These are phyloP conservation scores for Dione juno DNA, from an alignment of 2,888 invertebrate species.

Conservation along the genomic window DNA sequence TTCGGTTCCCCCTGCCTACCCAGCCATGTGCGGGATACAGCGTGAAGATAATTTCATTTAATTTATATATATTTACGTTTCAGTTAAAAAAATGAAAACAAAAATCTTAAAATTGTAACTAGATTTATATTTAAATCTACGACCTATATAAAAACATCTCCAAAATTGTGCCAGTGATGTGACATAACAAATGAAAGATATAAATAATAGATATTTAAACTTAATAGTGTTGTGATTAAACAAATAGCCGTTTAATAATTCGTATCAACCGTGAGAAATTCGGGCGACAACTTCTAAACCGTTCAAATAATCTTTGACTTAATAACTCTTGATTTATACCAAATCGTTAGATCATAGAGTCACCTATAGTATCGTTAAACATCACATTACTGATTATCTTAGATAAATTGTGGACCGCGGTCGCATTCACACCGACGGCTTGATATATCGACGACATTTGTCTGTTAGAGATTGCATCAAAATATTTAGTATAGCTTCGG, in stretches of 20 bases:
- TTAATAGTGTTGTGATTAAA: slow-evolving; percentile 31
- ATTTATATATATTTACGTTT: no score
- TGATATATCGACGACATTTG: slow-evolving; percentile 81
- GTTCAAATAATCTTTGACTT: slow-evolving; percentile 35
- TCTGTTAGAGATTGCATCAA: slow-evolving; percentile 79
- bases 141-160: no score
- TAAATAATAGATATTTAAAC: no score
- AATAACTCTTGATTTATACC: slow-evolving; percentile 48
- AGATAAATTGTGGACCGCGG: slow-evolving; percentile 69
- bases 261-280: slow-evolving; percentile 41
- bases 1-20: no score
- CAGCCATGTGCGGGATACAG: no score
- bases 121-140: no score
- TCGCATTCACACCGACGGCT: slow-evolving; percentile 57
- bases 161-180: not conserved
- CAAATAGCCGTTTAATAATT: slow-evolving; percentile 22
- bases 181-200: not conserved
- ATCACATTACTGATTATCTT: slow-evolving; percentile 75
- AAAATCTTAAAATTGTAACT: no score
- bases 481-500: slow-evolving; percentile 75
- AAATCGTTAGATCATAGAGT: slow-evolving; percentile 63
- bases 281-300: slow-evolving; percentile 30
- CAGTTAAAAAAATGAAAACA: no score
- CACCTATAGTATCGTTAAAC: slow-evolving; percentile 56
- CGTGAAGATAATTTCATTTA: no score